Conservation (phyloP, 2,113 vertebrate species). For the Gymnorhina tibicen region DNA sequence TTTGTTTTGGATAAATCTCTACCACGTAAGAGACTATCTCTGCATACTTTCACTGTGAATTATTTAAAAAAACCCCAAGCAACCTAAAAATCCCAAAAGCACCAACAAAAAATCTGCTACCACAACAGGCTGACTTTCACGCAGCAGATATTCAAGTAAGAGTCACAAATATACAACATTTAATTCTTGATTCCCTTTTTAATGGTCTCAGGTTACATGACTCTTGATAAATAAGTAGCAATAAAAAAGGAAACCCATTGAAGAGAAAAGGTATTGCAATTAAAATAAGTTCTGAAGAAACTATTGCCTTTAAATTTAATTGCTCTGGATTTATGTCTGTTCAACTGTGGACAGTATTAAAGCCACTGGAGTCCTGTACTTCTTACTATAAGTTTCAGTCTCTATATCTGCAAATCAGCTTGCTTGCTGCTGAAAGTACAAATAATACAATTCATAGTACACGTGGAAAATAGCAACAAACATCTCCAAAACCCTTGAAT, state of each 20-base stretch:
- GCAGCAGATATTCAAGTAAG: neutral
- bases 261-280: neutral
- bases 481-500: neutral
- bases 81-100: neutral
- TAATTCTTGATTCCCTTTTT: neutral
- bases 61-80: accelerated
- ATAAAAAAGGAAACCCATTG: neutral
- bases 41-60: neutral
- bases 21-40: neutral
- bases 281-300: neutral
- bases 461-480: neutral
- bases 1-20: neutral
- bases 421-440: neutral
- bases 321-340: neutral
- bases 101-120: neutral
- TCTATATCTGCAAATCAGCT: neutral
- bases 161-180: neutral
- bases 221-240: neutral
- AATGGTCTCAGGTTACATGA: neutral
- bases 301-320: neutral
- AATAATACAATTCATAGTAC: neutral
- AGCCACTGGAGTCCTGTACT: neutral
- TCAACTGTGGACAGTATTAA: neutral
- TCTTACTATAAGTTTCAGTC: neutral
- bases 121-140: neutral